A percentile compares a stretch with the other conserved stretches of the same genome.
Conservation (phyloP, 2,888 invertebrate species). For the Furcula furcula region DNA sequence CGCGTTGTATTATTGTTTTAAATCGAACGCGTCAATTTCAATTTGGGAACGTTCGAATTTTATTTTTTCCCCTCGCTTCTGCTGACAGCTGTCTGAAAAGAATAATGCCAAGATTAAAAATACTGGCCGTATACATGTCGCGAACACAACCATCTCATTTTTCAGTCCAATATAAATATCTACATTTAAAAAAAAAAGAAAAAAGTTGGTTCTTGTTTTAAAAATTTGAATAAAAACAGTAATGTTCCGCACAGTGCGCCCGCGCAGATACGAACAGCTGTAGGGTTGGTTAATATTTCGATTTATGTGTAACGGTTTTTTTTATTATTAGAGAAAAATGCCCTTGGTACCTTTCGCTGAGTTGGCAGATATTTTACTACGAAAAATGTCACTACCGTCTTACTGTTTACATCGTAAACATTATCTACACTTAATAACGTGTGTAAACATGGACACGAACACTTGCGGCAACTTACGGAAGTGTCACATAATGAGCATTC, state of each 20-base stretch:
- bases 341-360: slow-evolving; percentile 1
- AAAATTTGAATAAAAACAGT: slow-evolving; percentile 78
- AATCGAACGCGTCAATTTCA: slow-evolving; percentile 78
- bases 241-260: slow-evolving; percentile 69
- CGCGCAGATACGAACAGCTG: slow-evolving; percentile 51
- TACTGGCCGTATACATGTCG: slow-evolving; percentile 24
- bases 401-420: slow-evolving; percentile 23
- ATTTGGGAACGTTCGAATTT: slow-evolving; percentile 63
- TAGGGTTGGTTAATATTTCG: slow-evolving; percentile 35
- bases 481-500: slow-evolving; percentile 46
- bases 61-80: slow-evolving; percentile 25
- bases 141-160: no score
- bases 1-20: slow-evolving; percentile 69
- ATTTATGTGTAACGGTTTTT: slow-evolving; percentile 32
- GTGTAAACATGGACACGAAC: slow-evolving; percentile 32
- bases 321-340: slow-evolving; percentile 2
- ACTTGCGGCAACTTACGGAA: slow-evolving; percentile 50
- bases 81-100: slow-evolving; percentile 53
- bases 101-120: slow-evolving; percentile 47
- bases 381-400: slow-evolving; percentile 2
- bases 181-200: no score
- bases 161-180: no score
- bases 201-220: slow-evolving; percentile 24
- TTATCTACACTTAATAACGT: slow-evolving; percentile 17
- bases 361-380: no score